Conservation (phyloP, 2,888 invertebrate species). For the Abscondita cerata region DNA sequence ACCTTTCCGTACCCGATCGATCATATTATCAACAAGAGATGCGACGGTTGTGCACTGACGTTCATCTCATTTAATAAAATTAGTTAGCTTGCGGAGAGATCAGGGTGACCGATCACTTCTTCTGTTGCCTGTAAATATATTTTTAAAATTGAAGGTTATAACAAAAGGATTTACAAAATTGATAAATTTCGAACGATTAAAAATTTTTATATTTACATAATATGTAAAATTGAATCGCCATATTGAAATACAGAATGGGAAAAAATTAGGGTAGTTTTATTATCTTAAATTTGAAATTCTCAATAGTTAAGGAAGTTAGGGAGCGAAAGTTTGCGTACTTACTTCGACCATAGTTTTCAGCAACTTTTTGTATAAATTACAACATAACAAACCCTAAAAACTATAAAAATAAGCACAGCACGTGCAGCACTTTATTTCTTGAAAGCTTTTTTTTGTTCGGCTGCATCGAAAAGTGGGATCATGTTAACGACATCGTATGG, state of each 20-base stretch:
- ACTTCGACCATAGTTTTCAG: conserved; percentile 50
- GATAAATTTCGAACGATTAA: too few species aligned
- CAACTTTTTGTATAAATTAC: conserved; percentile 43
- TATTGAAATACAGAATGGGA: conserved; percentile 48
- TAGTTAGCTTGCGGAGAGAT: conserved; percentile 81
- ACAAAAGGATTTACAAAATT: background rate
- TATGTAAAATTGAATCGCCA: conserved; percentile 53
- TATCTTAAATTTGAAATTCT: conserved; percentile 19
- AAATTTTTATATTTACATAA: too few species aligned
- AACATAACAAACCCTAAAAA: conserved; percentile 49
- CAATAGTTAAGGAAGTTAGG: background rate
- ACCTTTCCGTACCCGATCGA: conserved; percentile 77
- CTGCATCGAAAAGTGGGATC: conserved; percentile 24
- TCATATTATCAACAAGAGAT: conserved; percentile 81
- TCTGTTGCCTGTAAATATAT: conserved; percentile 60
- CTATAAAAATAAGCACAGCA: conserved; percentile 48
- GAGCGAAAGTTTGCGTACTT: conserved; percentile 34
- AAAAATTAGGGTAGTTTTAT: conserved; percentile 50
- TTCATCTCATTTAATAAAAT: conserved; percentile 82
- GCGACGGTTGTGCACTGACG: conserved; percentile 81
- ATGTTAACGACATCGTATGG: too few species aligned
- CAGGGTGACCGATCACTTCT: conserved; percentile 69
- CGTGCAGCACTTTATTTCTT: conserved; percentile 54
- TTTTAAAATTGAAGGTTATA: background rate
- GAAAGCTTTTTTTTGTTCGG: conserved; percentile 49